Evolutionary conservation across 2,113 vertebrate species (phyloP), one percentile per base, ranked within the genome.

Genomic region (Oceanodroma tethys): DNA sequence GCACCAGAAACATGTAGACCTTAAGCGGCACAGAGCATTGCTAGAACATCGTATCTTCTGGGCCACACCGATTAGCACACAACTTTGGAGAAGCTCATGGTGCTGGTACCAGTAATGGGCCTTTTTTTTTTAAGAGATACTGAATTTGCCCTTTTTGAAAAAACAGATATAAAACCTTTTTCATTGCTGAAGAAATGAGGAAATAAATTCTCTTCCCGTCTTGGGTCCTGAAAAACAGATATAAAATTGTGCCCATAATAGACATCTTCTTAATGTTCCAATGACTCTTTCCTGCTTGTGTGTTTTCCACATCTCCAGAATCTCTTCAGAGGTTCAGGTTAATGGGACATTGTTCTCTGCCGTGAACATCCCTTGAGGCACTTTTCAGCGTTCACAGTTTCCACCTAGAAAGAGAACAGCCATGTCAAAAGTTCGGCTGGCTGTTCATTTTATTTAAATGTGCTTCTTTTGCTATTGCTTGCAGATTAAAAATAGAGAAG

Each of bases 381-480:
- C 79, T 83, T 92, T 63, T 26, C 82, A 90, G 42, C 5, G 0
- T 78, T 95, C 88, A 86, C 81, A 47, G 86, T 86, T 95, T 94
- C 79, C 82, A 96, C 92, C 55, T 88, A 94, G 95, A 73, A 95
- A 88, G 82, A 88, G 92, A 95, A 92, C 67, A 93, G 85, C 96
- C 81, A 30, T 74, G 96, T 96, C 90, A 94, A 88, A 90, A 96
- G 93, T 95, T 96, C 97, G 88, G 79, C 75, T 92, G 88, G 88
- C 85, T 96, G 82, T 78, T 97, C 93, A 70, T 93, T 96, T 96
- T 65, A 95, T 95, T 97, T 92, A 94, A 96, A 94, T 95, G 88
- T 62, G 12, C 42, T 86, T 29, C 85, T 93, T 92, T 83, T 67
- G 74, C 90, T 95, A 42, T 73, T 86, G 88, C 92, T 88, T 90